Base-by-base conservation (phyloP, 2,888 invertebrate genomes). In the Meta bourneti region DNA sequence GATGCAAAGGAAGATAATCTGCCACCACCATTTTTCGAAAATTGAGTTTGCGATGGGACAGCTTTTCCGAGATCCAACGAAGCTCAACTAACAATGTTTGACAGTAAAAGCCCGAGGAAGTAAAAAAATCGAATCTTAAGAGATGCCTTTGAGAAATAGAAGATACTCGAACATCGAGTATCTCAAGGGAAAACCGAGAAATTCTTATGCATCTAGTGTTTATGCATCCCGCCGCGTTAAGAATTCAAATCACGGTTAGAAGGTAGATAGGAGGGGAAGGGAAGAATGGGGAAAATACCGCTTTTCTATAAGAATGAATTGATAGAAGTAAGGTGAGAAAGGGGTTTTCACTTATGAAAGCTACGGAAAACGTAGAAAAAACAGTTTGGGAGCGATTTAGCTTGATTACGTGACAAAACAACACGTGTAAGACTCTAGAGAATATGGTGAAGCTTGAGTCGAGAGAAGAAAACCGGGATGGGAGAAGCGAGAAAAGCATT, bases 141-240 rank as follows among this genome's bases (percentile, higher is more conserved):
- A 20, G 51, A 54, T 52, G 19, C 8, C 52, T 20, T n/a, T 54
- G 54, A 84, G 61, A 54, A 80, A 80, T 16, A 80, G 71, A 82
- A 54, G 51, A 78, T 52, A 48, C 49, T 19, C 61, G 71, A 82
- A n/a, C 19, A 84, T 74, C 83, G 48, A 54, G 74, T 61, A 84
- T 54, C 84, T 74, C 34, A 34, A 34, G 75, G 79, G 54, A 84
- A 82, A 20, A n/a, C 54, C 16, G 54, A 11, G 54, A 52, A 84
- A 84, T 84, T 84, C 74, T 74, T 84, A 84, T 84, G 74, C 84
- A 34, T 61, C 54, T 75, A 20, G 61, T 75, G 84, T 75, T 54
- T 75, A 75, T 54, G 61, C 61, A 61, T 75, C 13, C 52, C 7
- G 1, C 6, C 20, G 6, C 34, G 72, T 75, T 75, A 48, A 52